Base-by-base conservation (phyloP, 1,140 invertebrate genomes). In the Sitophilus oryzae region DNA sequence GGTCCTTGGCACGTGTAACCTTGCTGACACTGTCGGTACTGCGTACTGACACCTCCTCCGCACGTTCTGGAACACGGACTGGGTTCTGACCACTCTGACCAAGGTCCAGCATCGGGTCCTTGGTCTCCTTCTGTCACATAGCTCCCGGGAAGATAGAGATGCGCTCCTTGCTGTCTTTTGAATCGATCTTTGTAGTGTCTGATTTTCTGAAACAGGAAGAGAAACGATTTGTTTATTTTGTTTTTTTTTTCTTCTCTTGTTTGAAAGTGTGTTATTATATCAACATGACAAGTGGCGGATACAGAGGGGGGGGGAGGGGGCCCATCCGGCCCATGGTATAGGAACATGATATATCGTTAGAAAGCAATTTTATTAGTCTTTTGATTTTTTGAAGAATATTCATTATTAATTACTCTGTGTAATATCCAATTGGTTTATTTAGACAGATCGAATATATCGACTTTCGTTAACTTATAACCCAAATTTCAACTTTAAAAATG, bases 21-120 rank as follows among this genome's bases (percentile, higher is more conserved):
- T 16, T 44, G 20, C 21, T 77, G 75, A 71, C 88, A 91, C 65
- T 81, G 80, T 62, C 88, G 78, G 22, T 79, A 81, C 68, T 89
- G 86, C 61, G 77, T 82, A 19, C 87, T 79, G 2, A 94, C 88
- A 37, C 91, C 91, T n/a, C 91, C 91, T 1, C 90, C 91, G 67
- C 91, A 94, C n/a, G 86, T 81, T 38, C 91, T 75, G 2, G 89
- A 92, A 70, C 91, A 95, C 18, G 82, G 77, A 21, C 82, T 83
- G 2, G 83, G 81, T 19, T 80, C 74, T 1, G 83, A 83, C 90
- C 91, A 94, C 0, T 82, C 79, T 1, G 81, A 77, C 88, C 88
- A 91, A 52, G 77, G 78, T 0, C 81, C 82, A 4, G 65, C 61
- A 46, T 81, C 80, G 68, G 56, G 63, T 69, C 49, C 52, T 56